Evolutionary conservation across 1,140 invertebrate genomes (phyloP).

Genomic region (Teleogryllus occipitalis): DNA sequence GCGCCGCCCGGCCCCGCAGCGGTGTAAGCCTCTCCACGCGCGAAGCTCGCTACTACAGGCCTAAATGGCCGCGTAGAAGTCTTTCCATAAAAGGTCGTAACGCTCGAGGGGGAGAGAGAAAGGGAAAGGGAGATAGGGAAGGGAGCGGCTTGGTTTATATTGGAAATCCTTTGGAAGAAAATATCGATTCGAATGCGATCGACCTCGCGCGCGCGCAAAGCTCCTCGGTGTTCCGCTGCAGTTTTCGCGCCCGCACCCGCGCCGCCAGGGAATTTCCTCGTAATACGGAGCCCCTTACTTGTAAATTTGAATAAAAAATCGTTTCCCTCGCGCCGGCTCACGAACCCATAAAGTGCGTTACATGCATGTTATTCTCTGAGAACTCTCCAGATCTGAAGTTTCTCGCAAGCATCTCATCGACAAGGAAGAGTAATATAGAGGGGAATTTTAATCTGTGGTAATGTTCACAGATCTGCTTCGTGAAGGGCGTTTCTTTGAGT

Average conservation of each 20-base stretch:
- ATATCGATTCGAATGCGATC: background rate
- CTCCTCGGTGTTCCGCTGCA: background rate
- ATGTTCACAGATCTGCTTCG: no score
- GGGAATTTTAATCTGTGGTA: no score
- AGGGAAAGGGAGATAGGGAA: background rate
- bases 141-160: background rate
- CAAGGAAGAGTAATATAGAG: no score
- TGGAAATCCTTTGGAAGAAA: background rate
- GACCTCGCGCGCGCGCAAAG: background rate
- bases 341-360: background rate
- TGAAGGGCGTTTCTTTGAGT: no score
- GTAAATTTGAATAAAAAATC: conserved; percentile 6
- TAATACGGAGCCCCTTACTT: background rate
- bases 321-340: background rate
- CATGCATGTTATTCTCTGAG: background rate
- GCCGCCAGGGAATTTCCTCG: background rate
- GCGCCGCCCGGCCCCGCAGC: no score
- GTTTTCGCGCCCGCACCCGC: background rate
- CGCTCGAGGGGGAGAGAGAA: background rate
- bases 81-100: background rate
- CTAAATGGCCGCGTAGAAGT: background rate
- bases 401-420: no score
- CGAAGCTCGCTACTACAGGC: no score
- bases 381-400: background rate
- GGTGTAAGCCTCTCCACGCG: no score